These are phyloP conservation scores for Ahaetulla prasina DNA, from an alignment of 2,113 vertebrate genomes.

Conservation along the genomic window DNA sequence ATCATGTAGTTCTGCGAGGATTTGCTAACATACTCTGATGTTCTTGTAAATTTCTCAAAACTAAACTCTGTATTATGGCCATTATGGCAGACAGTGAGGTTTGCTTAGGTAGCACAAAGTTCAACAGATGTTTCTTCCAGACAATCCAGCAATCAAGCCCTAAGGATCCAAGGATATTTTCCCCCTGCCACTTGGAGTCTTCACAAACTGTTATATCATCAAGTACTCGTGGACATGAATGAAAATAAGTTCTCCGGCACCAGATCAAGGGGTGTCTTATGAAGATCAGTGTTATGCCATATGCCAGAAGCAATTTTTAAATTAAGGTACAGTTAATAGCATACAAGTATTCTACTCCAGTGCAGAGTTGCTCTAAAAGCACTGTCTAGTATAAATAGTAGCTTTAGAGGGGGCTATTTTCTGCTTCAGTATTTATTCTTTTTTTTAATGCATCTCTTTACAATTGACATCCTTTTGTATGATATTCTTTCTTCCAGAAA, in stretches of 20 bases:
- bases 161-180: constrained; percentile 12
- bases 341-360: background rate
- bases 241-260: background rate
- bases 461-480: constrained; percentile 7
- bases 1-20: background rate
- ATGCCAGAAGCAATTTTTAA: constrained; percentile 11
- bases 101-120: background rate
- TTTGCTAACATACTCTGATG: background rate
- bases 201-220: background rate
- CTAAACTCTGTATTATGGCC: background rate
- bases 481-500: constrained; percentile 21
- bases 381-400: constrained; percentile 16
- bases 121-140: constrained; percentile 28
- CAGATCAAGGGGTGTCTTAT: background rate
- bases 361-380: background rate
- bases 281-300: background rate
- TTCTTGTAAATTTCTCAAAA: background rate
- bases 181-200: background rate
- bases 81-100: background rate
- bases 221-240: background rate
- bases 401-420: constrained; percentile 10
- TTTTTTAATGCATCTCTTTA: background rate
- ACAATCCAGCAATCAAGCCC: background rate
- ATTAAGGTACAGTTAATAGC: constrained; percentile 23
- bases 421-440: constrained; percentile 6